These are phyloP conservation scores for Pitta sordida DNA, from an alignment of 2,113 vertebrate species.

Conservation along the genomic window DNA sequence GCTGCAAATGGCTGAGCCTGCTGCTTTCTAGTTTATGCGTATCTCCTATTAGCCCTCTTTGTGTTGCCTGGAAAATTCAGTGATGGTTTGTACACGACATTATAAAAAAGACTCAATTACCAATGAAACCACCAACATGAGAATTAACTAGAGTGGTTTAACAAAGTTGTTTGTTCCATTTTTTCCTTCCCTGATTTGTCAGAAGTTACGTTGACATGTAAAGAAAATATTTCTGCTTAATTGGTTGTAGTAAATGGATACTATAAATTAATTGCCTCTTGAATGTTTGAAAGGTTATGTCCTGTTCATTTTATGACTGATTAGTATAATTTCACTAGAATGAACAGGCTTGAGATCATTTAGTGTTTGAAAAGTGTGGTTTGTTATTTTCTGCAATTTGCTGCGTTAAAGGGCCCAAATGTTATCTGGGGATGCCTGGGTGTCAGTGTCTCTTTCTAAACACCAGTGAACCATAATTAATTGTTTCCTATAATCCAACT, in stretches of 20 bases:
- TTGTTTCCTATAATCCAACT: constrained; percentile 43
- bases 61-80: background rate
- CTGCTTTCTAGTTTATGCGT: background rate
- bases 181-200: background rate
- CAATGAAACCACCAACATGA: background rate
- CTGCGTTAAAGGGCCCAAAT: background rate
- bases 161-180: background rate
- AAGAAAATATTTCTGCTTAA: constrained; percentile 31
- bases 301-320: constrained; percentile 14
- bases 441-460: constrained; percentile 22
- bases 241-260: background rate
- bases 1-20: background rate
- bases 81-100: background rate
- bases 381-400: constrained; percentile 14
- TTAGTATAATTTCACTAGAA: background rate
- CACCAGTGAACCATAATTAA: constrained; percentile 8
- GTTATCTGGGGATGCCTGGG: background rate
- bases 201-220: background rate
- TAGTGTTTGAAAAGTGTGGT: background rate
- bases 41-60: background rate
- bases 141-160: background rate
- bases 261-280: constrained; percentile 17
- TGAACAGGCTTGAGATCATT: background rate
- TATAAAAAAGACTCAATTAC: background rate
- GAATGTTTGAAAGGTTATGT: constrained; percentile 13